Conservation (phyloP, 2,113 vertebrate genomes). For the Opisthocomus hoazin region DNA sequence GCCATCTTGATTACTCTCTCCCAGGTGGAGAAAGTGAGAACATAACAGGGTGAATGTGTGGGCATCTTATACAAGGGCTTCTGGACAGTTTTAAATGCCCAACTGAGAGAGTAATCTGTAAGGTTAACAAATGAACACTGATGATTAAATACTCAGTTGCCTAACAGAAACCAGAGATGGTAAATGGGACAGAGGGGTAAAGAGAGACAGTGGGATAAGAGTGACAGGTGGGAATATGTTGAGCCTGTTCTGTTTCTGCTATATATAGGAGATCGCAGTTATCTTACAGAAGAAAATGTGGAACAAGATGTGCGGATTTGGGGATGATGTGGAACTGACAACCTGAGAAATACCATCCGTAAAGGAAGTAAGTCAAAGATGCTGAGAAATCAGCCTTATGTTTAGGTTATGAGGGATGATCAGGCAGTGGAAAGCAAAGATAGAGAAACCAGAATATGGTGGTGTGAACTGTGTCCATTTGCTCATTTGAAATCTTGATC, state of each 20-base stretch:
- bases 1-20: not conserved
- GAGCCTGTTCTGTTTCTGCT: conserved; percentile 33
- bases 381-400: conserved; percentile 40
- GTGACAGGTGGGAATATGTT: conserved; percentile 50
- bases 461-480: not conserved
- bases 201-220: conserved; percentile 27
- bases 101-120: not conserved
- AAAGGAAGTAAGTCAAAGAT: not conserved
- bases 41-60: not conserved
- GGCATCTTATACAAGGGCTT: not conserved
- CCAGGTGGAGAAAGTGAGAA: not conserved
- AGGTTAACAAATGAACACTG: not conserved
- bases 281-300: conserved; percentile 51
- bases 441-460: not conserved
- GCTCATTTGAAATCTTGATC: not conserved
- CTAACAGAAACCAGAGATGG: not conserved
- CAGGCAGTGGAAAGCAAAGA: not conserved
- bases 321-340: conserved; percentile 57
- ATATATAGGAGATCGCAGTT: conserved; percentile 43
- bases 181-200: conserved; percentile 18
- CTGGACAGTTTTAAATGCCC: not conserved
- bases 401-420: not conserved
- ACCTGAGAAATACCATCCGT: conserved; percentile 31
- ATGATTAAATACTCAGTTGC: conserved; percentile 10
- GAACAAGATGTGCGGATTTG: conserved; percentile 52